These are phyloP conservation scores for Tigriopus californicus DNA, from an alignment of 2,888 invertebrate genomes.

Conservation along the genomic window DNA sequence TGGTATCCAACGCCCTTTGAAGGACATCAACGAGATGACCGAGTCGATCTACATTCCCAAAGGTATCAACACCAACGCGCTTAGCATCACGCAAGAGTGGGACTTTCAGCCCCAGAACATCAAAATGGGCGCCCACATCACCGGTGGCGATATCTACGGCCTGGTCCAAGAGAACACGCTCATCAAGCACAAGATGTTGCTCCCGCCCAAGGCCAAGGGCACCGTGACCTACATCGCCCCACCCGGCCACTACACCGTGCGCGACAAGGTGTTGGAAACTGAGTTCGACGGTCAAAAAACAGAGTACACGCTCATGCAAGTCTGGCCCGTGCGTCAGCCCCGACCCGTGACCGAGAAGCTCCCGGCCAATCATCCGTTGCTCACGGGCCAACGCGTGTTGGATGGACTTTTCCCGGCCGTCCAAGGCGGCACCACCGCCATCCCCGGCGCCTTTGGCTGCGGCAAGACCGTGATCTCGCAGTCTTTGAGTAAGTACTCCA, in stretches of 20 bases:
- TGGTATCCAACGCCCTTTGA: conserved; percentile 96
- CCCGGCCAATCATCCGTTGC: conserved; percentile 90
- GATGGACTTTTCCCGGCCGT: conserved; percentile 47
- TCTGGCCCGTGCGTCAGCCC: conserved; percentile 98
- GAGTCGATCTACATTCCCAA: conserved; percentile 98
- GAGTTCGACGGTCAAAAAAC: conserved; percentile 92
- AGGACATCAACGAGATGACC: conserved; percentile 78
- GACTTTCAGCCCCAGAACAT: conserved; percentile 56
- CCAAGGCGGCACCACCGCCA: conserved; percentile 95
- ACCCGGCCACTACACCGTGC: conserved; percentile 77
- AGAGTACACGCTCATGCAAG: conserved; percentile 89
- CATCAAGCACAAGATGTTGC: conserved; percentile 87
- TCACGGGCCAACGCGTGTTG: conserved; percentile 93
- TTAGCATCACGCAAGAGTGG: conserved; percentile 64
- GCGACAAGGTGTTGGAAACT: conserved; percentile 91
- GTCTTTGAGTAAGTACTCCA: conserved; percentile 96
- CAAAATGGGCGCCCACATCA: conserved; percentile 47
- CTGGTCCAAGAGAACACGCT: conserved; percentile 91
- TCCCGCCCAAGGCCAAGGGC: conserved; percentile 86
- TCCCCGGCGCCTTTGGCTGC: conserved; percentile 98
- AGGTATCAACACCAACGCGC: conserved; percentile 83
- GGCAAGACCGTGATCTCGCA: conserved; percentile 99
- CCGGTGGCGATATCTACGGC: conserved; percentile 93
- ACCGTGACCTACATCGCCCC: conserved; percentile 89
- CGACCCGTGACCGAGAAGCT: conserved; percentile 92